Conservation (phyloP, 2,888 invertebrate species). For the Hipparchia semele region DNA sequence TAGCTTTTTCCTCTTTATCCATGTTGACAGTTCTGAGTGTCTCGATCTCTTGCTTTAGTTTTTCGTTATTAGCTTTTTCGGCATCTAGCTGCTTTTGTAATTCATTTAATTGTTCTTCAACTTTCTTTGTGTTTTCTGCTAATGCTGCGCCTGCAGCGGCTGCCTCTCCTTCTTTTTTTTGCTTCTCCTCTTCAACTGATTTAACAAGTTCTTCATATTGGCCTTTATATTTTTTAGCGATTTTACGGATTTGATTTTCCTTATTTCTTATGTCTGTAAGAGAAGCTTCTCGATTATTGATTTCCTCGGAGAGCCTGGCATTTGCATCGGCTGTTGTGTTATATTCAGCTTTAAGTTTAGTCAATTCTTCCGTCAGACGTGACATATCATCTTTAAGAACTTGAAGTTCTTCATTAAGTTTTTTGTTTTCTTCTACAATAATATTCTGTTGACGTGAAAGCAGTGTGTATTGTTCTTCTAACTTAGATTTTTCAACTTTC, state of each 20-base stretch:
- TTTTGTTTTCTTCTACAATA: conserved; percentile 86
- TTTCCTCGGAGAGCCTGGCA: conserved; percentile 85
- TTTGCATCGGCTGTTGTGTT: conserved; percentile 84
- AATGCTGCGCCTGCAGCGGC: conserved; percentile 74
- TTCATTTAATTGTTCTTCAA: conserved; percentile 75
- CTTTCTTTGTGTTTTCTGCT: conserved; percentile 77
- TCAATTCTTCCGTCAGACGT: conserved; percentile 84
- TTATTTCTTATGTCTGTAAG: conserved; percentile 87
- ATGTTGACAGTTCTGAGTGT: conserved; percentile 78
- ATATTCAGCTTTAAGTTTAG: conserved; percentile 84
- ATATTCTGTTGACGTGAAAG: conserved; percentile 83
- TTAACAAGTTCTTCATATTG: conserved; percentile 91
- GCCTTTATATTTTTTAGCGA: conserved; percentile 96
- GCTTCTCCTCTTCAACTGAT: conserved; percentile 85
- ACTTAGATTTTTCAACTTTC: conserved; percentile 85
- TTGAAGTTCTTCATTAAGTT: conserved; percentile 85
- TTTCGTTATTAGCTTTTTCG: conserved; percentile 84
- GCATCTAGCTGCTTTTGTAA: conserved; percentile 68
- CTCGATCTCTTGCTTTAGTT: conserved; percentile 86
- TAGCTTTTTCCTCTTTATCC: conserved; percentile 86
- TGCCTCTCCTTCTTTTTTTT: conserved; percentile 80
- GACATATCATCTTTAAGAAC: conserved; percentile 82
- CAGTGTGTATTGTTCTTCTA: conserved; percentile 87
- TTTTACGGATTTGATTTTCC: conserved; percentile 90
- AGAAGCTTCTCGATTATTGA: conserved; percentile 85